Conservation (phyloP, 1,140 invertebrate species). For the Branchinecta lynchi region DNA sequence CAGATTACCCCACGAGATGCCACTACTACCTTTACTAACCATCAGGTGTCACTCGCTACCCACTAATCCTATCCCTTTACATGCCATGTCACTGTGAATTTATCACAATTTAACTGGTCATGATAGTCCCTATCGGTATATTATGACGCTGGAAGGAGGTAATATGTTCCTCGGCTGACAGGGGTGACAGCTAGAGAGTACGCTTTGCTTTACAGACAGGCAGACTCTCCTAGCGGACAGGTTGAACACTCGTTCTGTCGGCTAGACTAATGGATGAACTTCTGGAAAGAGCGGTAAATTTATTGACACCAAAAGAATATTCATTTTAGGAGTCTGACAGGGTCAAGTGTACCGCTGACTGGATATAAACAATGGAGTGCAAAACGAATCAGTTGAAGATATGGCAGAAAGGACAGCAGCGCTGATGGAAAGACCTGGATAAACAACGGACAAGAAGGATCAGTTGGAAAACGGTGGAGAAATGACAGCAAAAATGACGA, state of each 20-base stretch:
- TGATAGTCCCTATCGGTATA: background rate
- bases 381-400: background rate
- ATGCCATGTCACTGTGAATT: slow-evolving; percentile 10
- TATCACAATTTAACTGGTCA: slow-evolving; percentile 1
- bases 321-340: background rate
- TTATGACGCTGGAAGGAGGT: background rate
- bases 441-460: too few species aligned
- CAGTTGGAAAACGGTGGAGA: too few species aligned
- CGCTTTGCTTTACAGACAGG: background rate
- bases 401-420: too few species aligned
- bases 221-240: background rate
- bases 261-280: background rate
- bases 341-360: background rate
- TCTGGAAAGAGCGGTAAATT: background rate
- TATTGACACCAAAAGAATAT: background rate
- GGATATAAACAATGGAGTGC: background rate
- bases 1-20: too few species aligned
- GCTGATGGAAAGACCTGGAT: too few species aligned
- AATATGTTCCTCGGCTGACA: slow-evolving; percentile 3
- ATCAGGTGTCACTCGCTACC: too few species aligned
- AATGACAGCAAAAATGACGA: too few species aligned
- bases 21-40: too few species aligned
- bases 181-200: slow-evolving; percentile 1
- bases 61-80: background rate
- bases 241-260: background rate